phyloP scores from a whole-genome alignment of 2,888 invertebrate species.

The Clepsis dumicolana region DNA sequence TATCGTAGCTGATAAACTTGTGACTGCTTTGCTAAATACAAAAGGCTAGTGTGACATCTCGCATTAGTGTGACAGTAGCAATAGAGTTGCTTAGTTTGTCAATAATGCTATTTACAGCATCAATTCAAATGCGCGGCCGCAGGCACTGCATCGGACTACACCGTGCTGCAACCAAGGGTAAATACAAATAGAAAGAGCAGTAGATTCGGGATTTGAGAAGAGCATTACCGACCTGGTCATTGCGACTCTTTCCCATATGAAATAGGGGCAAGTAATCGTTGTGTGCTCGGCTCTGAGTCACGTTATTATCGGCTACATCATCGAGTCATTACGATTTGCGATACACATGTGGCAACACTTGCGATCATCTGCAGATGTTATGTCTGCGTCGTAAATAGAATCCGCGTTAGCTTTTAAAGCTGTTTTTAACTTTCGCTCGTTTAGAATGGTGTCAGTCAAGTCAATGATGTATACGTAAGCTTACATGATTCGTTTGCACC shows the following conservation, averaged over 20 bases:
- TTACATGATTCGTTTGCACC: slow-evolving; percentile 2
- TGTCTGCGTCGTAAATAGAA: slow-evolving; percentile 15
- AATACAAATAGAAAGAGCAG: background rate
- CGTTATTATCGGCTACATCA: slow-evolving; percentile 30
- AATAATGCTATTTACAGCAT: background rate
- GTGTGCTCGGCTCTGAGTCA: background rate
- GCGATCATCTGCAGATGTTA: slow-evolving; percentile 21
- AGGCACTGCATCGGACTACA: background rate
- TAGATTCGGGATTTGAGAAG: background rate
- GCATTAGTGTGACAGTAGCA: background rate
- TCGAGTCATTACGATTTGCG: slow-evolving; percentile 28
- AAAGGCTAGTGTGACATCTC: background rate
- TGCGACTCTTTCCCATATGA: background rate
- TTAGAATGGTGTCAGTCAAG: slow-evolving; percentile 12
- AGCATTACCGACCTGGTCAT: background rate
- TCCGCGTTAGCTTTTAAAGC: slow-evolving; percentile 5
- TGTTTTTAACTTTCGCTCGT: slow-evolving; percentile 18
- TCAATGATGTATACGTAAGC: background rate
- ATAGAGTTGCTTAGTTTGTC: background rate
- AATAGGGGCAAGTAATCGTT: background rate
- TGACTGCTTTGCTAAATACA: background rate
- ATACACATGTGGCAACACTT: slow-evolving; percentile 28
- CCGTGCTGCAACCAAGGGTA: background rate
- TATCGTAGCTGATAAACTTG: background rate
- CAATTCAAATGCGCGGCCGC: background rate